Base-by-base conservation (phyloP, 2,113 vertebrate species). In the Myrmecobius fasciatus region DNA sequence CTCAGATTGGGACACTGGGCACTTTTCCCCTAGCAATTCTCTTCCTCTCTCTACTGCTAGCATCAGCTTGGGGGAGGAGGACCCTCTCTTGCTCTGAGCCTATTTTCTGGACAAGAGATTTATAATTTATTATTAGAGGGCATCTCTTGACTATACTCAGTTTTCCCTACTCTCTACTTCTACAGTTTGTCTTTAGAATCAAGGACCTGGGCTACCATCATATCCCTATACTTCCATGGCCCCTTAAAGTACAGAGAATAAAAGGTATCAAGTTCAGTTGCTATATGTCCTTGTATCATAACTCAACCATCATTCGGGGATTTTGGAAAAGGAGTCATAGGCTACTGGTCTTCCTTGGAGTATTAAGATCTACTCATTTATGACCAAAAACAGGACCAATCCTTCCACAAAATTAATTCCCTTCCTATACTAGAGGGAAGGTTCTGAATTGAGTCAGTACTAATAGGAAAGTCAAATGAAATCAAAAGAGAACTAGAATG, bases 41-140 rank as follows among this genome's bases (percentile, higher is more conserved):
- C 67, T 92, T 97, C 96, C 48, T 95, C 95, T 92, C 95, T 92
- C 91, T 47, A 25, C 91, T 22, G 20, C 53, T 95, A 53, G 90
- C 22, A 93, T 92, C 93, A 67, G 24, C 43, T 54, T 43, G 8
- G 24, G 31, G 53, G 14, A 53, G 53, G 90, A 90, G 67, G 1
- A 26, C 31, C 31, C 56, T 60, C 26, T 60, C 10, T 67, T 67
- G 56, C 56, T 67, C 5, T 43, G 6, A 43, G 36, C 17, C 67
- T 43, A 83, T 75, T 75, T 14, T 75, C 31, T n/a, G 31, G n/a
- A 83, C 14, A 8, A 1, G 5, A 83, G 36, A 43, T 43, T 75
- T 75, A 60, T 60, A 36, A 36, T 67, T 67, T 67, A 43, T 83
- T 43, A 83, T 43, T 22, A 83, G 67, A 83, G 17, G 67, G 0